Evolutionary conservation across 2,888 invertebrate genomes (phyloP), one percentile per base, ranked within the genome.

Genomic region (Drosophila flavopinicola): DNA sequence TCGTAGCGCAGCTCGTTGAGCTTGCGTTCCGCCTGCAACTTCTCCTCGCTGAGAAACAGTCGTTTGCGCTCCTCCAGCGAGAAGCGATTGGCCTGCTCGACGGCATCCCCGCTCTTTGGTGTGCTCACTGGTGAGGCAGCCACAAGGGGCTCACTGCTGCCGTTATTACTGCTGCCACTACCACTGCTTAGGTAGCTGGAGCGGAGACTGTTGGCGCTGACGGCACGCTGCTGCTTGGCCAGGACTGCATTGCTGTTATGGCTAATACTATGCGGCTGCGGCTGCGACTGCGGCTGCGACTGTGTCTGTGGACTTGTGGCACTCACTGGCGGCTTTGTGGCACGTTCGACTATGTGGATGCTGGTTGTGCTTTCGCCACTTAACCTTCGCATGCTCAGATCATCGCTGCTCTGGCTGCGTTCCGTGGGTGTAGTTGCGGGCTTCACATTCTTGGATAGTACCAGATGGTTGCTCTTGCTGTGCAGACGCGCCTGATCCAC

Each of bases 401-500:
- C 90, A 15, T 90, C 89, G 48, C 57, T 88, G 68, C 88, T 90
- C 41, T 76, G 70, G 6, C 78, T 78, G 3, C 79, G 78, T 23
- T 86, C 88, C 3, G 74, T 51, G 6, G 76, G 45, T 1, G 74
- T 29, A 11, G 38, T 6, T 0, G 83, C 78, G 1, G 56, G 10
- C 10, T 88, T 88, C 2, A 83, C 89, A 74, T 93, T 93, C 63
- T 94, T 94, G 20, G 94, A 93, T 70, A 95, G 91, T 47, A 95
- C 94, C 27, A 95, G 92, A 83, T 94, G 94, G 27, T 93, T 93
- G 7, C 92, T 87, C 33, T 88, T 85, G 9, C 68, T 77, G 0
- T 94, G 93, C 0, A 94, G 93, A 1, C 92, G 91, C 75, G 93
- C 93, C 7, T 92, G 91, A 78, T 95, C 95, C 5, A 95, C 94